Percentiles rank a stretch among this genome's conserved stretches.
Evolutionary conservation across 2,113 vertebrate species (phyloP).

Genomic region (Ariopsis seemanni): DNA sequence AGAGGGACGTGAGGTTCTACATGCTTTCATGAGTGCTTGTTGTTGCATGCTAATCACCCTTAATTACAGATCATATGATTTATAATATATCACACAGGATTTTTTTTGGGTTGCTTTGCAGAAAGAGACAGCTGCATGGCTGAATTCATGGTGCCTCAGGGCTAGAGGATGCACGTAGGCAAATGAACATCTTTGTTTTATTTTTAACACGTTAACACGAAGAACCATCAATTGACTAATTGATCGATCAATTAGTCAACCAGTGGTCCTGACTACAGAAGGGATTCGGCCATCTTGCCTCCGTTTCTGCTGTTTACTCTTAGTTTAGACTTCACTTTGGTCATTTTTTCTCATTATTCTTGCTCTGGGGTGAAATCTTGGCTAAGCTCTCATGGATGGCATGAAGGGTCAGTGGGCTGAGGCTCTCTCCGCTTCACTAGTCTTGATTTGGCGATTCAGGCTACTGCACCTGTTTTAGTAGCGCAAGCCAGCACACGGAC

Average conservation of each 20-base stretch:
- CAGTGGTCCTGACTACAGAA: not conserved
- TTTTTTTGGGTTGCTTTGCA: constrained; percentile 38
- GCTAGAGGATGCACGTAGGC: constrained; percentile 65
- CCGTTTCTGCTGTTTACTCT: not conserved
- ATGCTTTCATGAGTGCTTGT: constrained; percentile 54
- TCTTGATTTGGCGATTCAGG: constrained; percentile 52
- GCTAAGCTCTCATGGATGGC: not conserved
- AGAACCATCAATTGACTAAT: constrained; percentile 38
- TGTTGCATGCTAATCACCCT: constrained; percentile 66
- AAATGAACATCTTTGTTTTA: constrained; percentile 68
- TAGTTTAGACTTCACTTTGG: not conserved
- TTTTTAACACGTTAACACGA: constrained; percentile 67
- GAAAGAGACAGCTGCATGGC: constrained; percentile 72
- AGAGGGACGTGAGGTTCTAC: constrained; percentile 37
- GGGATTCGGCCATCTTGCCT: not conserved
- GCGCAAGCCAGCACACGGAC: constrained; percentile 46
- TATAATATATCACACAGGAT: constrained; percentile 66
- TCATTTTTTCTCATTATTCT: not conserved
- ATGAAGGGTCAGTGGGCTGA: constrained; percentile 21
- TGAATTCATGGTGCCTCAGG: constrained; percentile 65
- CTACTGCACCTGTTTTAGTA: constrained; percentile 60
- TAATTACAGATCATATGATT: constrained; percentile 66
- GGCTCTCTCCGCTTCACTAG: constrained; percentile 55
- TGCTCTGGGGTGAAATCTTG: constrained; percentile 9
- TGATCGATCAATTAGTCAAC: not conserved